Evolutionary conservation across 2,888 invertebrate genomes (phyloP).

Genomic region (Drosophila quasianomalipes): DNA sequence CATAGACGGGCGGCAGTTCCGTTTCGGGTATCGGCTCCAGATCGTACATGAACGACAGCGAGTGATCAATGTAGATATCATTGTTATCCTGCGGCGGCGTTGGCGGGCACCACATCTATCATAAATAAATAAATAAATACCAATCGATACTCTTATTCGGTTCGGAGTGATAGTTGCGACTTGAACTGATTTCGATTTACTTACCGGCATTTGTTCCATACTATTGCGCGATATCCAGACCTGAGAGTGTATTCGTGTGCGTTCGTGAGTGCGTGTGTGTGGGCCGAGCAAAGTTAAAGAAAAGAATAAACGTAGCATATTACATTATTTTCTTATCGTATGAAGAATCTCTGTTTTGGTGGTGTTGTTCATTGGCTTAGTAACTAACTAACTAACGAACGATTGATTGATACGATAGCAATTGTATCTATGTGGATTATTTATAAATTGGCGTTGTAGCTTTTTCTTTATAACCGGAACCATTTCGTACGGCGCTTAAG

Average conservation of each 20-base stretch:
- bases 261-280: neutral
- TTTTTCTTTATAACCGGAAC: slow-evolving; percentile 62
- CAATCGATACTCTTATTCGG: neutral
- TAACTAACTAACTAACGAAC: slow-evolving; percentile 83
- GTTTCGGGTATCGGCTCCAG: slow-evolving; percentile 90
- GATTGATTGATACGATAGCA: slow-evolving; percentile 7
- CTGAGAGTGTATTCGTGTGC: slow-evolving; percentile 85
- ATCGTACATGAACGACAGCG: slow-evolving; percentile 94
- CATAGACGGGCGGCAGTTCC: slow-evolving; percentile 92
- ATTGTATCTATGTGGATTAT: slow-evolving; percentile 22
- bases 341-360: slow-evolving; percentile 84
- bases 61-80: slow-evolving; percentile 95
- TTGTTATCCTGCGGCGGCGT: slow-evolving; percentile 97
- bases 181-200: slow-evolving; percentile 74
- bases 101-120: slow-evolving; percentile 97
- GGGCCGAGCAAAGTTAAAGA: slow-evolving; percentile 66
- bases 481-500: slow-evolving; percentile 69
- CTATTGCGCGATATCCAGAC: slow-evolving; percentile 91
- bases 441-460: slow-evolving; percentile 63
- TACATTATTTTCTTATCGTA: slow-evolving; percentile 82
- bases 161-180: neutral
- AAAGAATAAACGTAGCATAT: slow-evolving; percentile 74
- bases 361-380: slow-evolving; percentile 56
- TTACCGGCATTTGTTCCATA: slow-evolving; percentile 93
- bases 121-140: slow-evolving; percentile 23